Evolutionary conservation across 2,797 vertebrate species (phyloP).

Genomic region (Pangasius krempfi): DNA sequence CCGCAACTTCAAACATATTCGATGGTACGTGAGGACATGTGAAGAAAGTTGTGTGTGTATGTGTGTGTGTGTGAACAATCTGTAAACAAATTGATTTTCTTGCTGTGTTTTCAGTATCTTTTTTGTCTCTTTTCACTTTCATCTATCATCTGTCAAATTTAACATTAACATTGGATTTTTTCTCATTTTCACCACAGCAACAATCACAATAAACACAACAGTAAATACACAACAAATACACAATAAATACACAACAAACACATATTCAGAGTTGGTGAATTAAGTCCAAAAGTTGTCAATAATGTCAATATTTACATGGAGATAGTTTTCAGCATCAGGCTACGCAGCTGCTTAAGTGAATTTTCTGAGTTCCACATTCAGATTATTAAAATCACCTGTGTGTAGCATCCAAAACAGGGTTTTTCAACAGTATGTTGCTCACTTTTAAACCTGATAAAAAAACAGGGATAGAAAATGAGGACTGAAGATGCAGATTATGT

Average conservation of each 20-base stretch:
- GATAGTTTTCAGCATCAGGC: not conserved
- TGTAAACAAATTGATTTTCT: conserved; percentile 22
- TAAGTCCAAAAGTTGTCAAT: not conserved
- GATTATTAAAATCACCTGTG: not conserved
- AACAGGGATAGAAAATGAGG: not conserved
- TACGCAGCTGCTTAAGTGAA: not conserved
- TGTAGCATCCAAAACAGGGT: not conserved
- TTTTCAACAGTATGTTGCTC: not conserved
- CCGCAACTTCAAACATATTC: conserved; percentile 25
- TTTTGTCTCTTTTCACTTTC: conserved; percentile 12
- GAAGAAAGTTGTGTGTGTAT: conserved; percentile 28
- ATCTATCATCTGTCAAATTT: not conserved
- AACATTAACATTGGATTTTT: not conserved
- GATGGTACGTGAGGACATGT: not conserved
- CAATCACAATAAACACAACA: not conserved
- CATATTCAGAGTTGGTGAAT: conserved; percentile 11
- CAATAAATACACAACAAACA: not conserved
- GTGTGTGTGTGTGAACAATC: conserved; percentile 29
- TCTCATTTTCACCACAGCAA: not conserved
- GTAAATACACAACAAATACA: not conserved
- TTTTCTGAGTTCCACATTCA: not conserved
- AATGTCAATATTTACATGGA: not conserved
- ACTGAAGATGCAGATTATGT: not conserved
- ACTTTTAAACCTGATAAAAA: not conserved
- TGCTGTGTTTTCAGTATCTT: conserved; percentile 2